phyloP scores from a whole-genome alignment of 2,888 invertebrate species.

The Heterodera filipjevi region DNA sequence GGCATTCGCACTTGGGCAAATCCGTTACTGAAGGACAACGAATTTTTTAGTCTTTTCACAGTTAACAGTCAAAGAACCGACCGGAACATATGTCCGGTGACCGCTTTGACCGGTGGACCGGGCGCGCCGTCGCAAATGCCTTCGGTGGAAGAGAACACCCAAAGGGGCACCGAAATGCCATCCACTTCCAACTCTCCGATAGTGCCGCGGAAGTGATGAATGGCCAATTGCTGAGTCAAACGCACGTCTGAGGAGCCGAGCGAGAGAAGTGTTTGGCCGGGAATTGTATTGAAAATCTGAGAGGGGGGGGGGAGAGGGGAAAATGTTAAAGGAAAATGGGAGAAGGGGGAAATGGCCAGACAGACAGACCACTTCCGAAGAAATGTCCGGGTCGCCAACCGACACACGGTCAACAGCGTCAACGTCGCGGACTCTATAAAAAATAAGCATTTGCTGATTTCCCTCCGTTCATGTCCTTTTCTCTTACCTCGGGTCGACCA shows the following conservation, averaged over 20 bases:
- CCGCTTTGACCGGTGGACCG: conserved; percentile 47
- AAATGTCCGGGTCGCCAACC: conserved; percentile 47
- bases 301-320: too few relatives aligned
- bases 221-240: conserved; percentile 49
- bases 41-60: too few relatives aligned
- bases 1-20: conserved; percentile 60
- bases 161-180: conserved; percentile 53
- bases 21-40: conserved; percentile 51
- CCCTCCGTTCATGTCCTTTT: too few relatives aligned
- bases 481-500: too few relatives aligned
- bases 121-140: conserved; percentile 59
- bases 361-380: conserved; percentile 33
- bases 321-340: too few relatives aligned
- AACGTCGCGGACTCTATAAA: conserved; percentile 40
- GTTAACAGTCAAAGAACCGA: too few relatives aligned
- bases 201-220: conserved; percentile 52
- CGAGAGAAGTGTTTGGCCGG: conserved; percentile 58
- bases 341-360: too few relatives aligned
- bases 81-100: conserved; percentile 58
- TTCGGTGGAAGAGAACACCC: conserved; percentile 54
- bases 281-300: conserved; percentile 61
- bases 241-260: conserved; percentile 49
- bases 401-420: conserved; percentile 41
- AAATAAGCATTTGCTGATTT: too few relatives aligned
- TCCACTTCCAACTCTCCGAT: conserved; percentile 51